These are phyloP conservation scores for Chiridota heheva DNA, from an alignment of 35 echinoderm and acorn worm genomes.

Conservation along the genomic window DNA sequence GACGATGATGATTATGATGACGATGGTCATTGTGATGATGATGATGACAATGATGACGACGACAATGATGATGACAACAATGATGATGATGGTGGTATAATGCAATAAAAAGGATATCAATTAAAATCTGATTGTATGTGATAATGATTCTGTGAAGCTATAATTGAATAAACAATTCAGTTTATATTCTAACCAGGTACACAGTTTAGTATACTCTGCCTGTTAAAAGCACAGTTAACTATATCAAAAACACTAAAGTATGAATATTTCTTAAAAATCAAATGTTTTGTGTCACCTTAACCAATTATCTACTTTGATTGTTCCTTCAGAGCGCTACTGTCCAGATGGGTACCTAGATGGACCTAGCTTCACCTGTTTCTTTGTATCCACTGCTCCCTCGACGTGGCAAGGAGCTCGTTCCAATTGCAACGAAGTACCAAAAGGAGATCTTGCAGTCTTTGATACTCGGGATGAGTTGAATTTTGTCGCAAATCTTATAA, in stretches of 20 bases:
- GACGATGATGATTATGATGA: too few relatives aligned
- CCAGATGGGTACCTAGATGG: slow-evolving; percentile 59
- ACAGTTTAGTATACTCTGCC: too few relatives aligned
- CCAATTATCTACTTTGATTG: neutral
- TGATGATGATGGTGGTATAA: too few relatives aligned
- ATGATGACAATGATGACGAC: too few relatives aligned
- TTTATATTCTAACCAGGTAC: too few relatives aligned
- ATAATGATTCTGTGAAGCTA: too few relatives aligned
- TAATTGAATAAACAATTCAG: too few relatives aligned
- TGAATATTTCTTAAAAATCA: neutral
- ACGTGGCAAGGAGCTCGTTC: slow-evolving; percentile 79
- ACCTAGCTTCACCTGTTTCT: slow-evolving; percentile 69
- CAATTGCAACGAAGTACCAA: slow-evolving; percentile 33
- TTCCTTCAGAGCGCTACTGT: slow-evolving; percentile 47
- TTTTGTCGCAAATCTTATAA: slow-evolving; percentile 36
- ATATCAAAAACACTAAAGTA: neutral
- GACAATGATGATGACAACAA: too few relatives aligned
- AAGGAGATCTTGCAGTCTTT: slow-evolving; percentile 54
- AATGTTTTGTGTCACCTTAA: neutral
- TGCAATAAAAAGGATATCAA: too few relatives aligned
- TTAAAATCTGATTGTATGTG: too few relatives aligned
- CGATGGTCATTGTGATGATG: too few relatives aligned
- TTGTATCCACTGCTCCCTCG: slow-evolving; percentile 21
- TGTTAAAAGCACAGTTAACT: too few relatives aligned
- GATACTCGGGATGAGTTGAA: slow-evolving; percentile 48